Conservation (phyloP, 2,797 vertebrate species). For the Distichodus sexfasciatus region DNA sequence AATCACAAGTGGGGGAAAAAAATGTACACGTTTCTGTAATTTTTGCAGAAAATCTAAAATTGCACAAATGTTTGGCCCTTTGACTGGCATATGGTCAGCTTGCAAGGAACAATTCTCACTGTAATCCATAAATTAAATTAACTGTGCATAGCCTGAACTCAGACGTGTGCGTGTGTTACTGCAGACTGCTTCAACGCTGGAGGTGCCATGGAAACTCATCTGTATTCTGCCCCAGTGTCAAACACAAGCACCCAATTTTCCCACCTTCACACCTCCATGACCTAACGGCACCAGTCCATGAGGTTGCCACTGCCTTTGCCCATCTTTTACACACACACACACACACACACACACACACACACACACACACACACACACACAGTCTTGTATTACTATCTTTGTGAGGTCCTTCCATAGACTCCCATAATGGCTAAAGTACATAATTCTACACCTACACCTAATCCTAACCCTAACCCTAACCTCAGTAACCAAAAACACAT, state of each 20-base stretch:
- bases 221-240: constrained; percentile 51
- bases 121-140: neutral
- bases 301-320: neutral
- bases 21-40: too few species aligned
- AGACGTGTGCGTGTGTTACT: neutral
- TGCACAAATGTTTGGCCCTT: too few species aligned
- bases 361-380: neutral
- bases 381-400: too few species aligned
- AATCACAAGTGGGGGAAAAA: too few species aligned
- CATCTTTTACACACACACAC: neutral
- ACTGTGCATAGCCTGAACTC: neutral
- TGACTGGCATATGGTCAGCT: too few species aligned
- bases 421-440: too few species aligned
- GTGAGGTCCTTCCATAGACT: too few species aligned
- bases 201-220: constrained; percentile 20
- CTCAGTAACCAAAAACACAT: too few species aligned
- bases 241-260: constrained; percentile 38
- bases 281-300: constrained; percentile 46
- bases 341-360: neutral
- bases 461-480: too few species aligned
- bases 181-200: neutral
- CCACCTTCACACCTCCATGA: constrained; percentile 52
- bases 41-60: too few species aligned
- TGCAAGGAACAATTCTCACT: too few species aligned
- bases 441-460: too few species aligned